These are phyloP conservation scores for Lithodes maja DNA, from an alignment of 2,888 invertebrate genomes.

Conservation along the genomic window DNA sequence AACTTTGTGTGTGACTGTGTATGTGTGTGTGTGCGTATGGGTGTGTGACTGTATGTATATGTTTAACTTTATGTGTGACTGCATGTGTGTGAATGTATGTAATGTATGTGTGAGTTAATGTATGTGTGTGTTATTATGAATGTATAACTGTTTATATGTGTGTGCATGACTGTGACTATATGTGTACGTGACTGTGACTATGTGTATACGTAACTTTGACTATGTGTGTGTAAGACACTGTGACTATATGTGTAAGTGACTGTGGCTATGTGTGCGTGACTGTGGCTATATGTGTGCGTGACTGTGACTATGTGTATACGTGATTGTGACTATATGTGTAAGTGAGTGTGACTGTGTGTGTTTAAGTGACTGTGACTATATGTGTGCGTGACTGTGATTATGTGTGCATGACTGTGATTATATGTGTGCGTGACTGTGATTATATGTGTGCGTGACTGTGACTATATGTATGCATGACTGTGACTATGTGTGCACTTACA, in stretches of 20 bases:
- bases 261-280: constrained; percentile 14
- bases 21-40: no score
- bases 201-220: not conserved
- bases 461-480: constrained; percentile 11
- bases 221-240: not conserved
- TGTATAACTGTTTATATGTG: constrained; percentile 33
- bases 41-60: no score
- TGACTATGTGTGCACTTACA: constrained; percentile 4
- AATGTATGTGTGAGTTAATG: not conserved
- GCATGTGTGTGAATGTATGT: no score
- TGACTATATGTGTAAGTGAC: constrained; percentile 20
- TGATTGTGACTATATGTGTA: constrained; percentile 21
- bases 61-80: no score
- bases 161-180: constrained; percentile 43
- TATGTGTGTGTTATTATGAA: constrained; percentile 27
- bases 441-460: not conserved
- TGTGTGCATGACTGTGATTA: constrained; percentile 21
- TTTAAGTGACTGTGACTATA: constrained; percentile 9
- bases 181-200: constrained; percentile 34
- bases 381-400: constrained; percentile 15
- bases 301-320: constrained; percentile 17
- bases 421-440: constrained; percentile 11
- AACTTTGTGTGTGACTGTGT: no score
- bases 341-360: constrained; percentile 1
- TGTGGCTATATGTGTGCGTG: constrained; percentile 31